These are phyloP conservation scores for Serrognathus titanus DNA, from an alignment of 2,888 invertebrate species.

Conservation along the genomic window DNA sequence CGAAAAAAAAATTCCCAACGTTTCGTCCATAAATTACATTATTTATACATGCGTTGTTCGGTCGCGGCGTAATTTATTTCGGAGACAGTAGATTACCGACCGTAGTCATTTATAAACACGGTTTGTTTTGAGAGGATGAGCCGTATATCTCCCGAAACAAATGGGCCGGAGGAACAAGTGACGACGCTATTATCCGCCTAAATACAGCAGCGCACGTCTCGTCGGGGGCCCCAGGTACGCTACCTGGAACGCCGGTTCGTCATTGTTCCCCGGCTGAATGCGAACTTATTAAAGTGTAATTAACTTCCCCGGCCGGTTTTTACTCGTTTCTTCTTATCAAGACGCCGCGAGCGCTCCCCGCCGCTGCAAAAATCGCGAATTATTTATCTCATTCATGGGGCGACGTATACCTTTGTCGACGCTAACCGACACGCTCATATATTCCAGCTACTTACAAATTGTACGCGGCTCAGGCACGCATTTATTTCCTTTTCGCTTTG, in stretches of 20 bases:
- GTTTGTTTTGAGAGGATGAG: constrained; percentile 11
- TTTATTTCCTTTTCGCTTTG: too few species aligned
- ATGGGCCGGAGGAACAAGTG: constrained; percentile 12
- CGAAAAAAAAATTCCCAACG: constrained; percentile 9
- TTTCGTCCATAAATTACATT: constrained; percentile 17
- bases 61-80: constrained; percentile 18
- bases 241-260: constrained; percentile 4
- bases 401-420: constrained; percentile 12
- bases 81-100: constrained; percentile 20
- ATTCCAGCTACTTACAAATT: constrained; percentile 1
- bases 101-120: constrained; percentile 17
- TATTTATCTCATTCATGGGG: constrained; percentile 13
- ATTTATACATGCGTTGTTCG: constrained; percentile 11
- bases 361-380: constrained; percentile 12
- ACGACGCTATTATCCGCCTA: constrained; percentile 12
- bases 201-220: constrained; percentile 3
- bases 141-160: constrained; percentile 17
- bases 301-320: constrained; percentile 9
- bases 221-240: background rate
- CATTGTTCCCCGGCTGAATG: constrained; percentile 9
- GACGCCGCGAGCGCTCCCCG: background rate
- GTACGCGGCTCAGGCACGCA: too few species aligned
- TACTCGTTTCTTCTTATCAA: background rate
- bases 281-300: constrained; percentile 13
- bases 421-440: constrained; percentile 11